These are phyloP conservation scores for Heloderma charlesbogerti DNA, from an alignment of 2,113 vertebrate species.

Conservation along the genomic window DNA sequence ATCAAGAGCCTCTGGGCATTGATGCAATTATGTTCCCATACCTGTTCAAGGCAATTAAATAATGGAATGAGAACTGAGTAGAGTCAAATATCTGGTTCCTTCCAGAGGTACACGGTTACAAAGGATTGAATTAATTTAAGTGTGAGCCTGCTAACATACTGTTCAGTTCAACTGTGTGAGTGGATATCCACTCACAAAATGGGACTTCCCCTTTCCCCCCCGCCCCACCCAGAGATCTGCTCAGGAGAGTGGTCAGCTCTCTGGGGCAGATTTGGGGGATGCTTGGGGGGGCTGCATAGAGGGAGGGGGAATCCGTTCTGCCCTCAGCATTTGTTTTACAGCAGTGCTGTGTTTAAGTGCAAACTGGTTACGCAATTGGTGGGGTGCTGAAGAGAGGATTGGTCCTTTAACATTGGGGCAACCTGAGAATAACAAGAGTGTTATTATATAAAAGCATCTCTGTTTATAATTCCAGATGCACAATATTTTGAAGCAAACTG, in stretches of 20 bases:
- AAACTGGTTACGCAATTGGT: accelerated
- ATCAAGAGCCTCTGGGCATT: slow-evolving; percentile 37
- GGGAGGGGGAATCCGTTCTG: too few species aligned
- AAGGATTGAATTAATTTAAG: slow-evolving; percentile 43
- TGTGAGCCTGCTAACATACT: slow-evolving; percentile 45
- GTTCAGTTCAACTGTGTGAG: too few species aligned
- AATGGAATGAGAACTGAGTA: slow-evolving; percentile 45
- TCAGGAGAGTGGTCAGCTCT: too few species aligned
- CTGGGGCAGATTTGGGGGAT: too few species aligned
- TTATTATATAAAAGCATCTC: too few species aligned
- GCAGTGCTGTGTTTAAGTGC: slow-evolving; percentile 25
- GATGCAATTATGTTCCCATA: slow-evolving; percentile 51
- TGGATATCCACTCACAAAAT: too few species aligned
- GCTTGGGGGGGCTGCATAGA: too few species aligned
- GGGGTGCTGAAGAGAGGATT: background rate
- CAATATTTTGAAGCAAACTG: background rate
- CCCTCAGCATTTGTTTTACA: too few species aligned
- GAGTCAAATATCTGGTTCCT: slow-evolving; percentile 49
- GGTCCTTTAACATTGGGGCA: accelerated
- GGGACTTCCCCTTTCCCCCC: too few species aligned
- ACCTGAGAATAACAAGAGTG: background rate
- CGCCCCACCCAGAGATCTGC: too few species aligned
- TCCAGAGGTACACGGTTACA: slow-evolving; percentile 53
- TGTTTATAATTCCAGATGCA: background rate
- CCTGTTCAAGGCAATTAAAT: slow-evolving; percentile 56